A percentile compares a stretch with the other conserved stretches of the same genome.
Evolutionary conservation across 1,140 invertebrate genomes (phyloP).

Genomic region (Saccostrea glomerata): DNA sequence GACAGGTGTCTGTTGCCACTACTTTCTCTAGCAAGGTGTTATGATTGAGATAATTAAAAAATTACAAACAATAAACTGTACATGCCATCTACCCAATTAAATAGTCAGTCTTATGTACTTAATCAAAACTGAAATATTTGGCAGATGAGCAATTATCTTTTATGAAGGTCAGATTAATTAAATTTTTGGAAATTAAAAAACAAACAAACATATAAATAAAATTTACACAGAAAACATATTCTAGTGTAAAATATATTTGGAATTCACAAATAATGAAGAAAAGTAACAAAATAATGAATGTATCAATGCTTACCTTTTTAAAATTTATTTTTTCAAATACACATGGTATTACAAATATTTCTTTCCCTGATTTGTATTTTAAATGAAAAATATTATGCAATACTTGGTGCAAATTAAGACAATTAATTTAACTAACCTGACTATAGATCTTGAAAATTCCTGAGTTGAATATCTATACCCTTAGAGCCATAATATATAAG

Average conservation of each 20-base stretch:
- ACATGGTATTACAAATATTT: too few relatives aligned
- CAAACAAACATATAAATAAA: not conserved
- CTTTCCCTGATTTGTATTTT: too few relatives aligned
- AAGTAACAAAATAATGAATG: too few relatives aligned
- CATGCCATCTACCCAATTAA: constrained; percentile 17
- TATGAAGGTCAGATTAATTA: not conserved
- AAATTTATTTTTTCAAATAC: too few relatives aligned
- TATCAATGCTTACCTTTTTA: too few relatives aligned
- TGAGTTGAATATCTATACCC: not conserved
- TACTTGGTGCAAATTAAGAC: too few relatives aligned
- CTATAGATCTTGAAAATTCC: not conserved
- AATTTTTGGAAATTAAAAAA: not conserved
- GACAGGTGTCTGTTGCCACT: not conserved
- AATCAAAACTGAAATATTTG: constrained; percentile 17
- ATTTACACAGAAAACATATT: too few relatives aligned
- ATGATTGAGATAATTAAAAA: constrained; percentile 9
- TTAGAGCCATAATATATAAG: not conserved
- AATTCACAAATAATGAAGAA: too few relatives aligned
- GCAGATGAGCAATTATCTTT: constrained; percentile 21
- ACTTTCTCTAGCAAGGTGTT: constrained; percentile 1
- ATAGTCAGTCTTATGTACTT: not conserved
- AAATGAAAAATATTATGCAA: too few relatives aligned
- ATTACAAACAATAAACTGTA: not conserved
- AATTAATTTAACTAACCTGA: not conserved
- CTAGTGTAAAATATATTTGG: too few relatives aligned